Base-by-base conservation (phyloP, 2,113 vertebrate genomes). In the Seriola dumerili region DNA sequence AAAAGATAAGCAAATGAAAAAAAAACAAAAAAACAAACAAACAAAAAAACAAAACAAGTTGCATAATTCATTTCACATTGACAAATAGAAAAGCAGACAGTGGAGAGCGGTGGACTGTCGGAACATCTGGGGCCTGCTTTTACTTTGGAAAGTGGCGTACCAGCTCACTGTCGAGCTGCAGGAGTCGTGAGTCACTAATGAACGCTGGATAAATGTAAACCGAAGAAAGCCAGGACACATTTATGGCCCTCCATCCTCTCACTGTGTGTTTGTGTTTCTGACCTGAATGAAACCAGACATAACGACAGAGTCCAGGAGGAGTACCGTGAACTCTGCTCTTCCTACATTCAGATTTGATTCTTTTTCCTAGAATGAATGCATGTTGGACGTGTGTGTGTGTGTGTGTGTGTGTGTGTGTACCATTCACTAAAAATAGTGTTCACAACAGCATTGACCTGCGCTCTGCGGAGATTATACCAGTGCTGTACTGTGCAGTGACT, bases 41-140 rank as follows among this genome's bases (percentile, higher is more conserved):
- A 29, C 25, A 29, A 65, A 58, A 54, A 69, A 66, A 70, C 48
- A 21, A 55, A 50, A 23, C 23, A 76, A 63, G 67, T 93, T 94
- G 92, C 92, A 93, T 94, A 94, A 93, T 92, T 83, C 65, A 89
- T 72, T 89, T 91, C 92, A 95, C 90, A 91, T 82, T 88, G 83
- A 94, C 87, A 91, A 87, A 89, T 82, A 92, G 69, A 90, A 91
- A 90, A 85, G 83, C 73, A 89, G 88, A 90, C 72, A 9, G 82
- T 66, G 83, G 87, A 84, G 94, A 93, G 87, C 62, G 69, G 89
- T 70, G 81, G 91, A 92, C 91, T 89, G 84, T 72, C 61, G 86
- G 87, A 87, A 89, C 62, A 85, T 25, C 65, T n/a, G 40, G 59
- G 69, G 61, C 57, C 64, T 48, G 70, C 61, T 81, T 68, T 74